Conservation (phyloP, 2,797 vertebrate species). For the Otolemur crassicaudatus region DNA sequence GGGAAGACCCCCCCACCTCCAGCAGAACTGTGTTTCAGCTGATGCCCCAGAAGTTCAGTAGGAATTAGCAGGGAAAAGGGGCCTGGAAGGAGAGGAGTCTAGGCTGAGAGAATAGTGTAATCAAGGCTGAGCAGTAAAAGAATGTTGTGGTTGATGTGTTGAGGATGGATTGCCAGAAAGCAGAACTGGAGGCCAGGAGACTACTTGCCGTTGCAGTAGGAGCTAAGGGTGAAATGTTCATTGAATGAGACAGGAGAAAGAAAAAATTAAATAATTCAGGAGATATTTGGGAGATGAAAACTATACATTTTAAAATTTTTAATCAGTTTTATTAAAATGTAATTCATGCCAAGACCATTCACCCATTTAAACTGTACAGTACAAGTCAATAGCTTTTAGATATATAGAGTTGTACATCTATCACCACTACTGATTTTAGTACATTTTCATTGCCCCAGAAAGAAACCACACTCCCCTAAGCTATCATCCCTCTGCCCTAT, state of each 20-base stretch:
- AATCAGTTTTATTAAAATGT: background rate
- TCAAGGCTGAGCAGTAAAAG: background rate
- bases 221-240: background rate
- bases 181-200: background rate
- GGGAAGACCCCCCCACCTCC: background rate
- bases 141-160: background rate
- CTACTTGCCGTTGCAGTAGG: background rate
- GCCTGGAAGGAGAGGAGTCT: background rate
- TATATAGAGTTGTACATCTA: background rate
- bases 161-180: background rate
- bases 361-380: background rate
- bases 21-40: background rate
- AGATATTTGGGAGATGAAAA: background rate
- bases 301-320: background rate
- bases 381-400: background rate
- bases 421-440: background rate
- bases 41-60: background rate
- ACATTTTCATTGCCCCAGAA: background rate
- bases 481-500: background rate
- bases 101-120: background rate
- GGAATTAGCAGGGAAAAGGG: background rate
- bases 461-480: background rate
- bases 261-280: background rate
- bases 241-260: background rate
- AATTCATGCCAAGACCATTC: background rate